Conservation (phyloP, 2,113 vertebrate species). For the Elaphurus davidianus region DNA sequence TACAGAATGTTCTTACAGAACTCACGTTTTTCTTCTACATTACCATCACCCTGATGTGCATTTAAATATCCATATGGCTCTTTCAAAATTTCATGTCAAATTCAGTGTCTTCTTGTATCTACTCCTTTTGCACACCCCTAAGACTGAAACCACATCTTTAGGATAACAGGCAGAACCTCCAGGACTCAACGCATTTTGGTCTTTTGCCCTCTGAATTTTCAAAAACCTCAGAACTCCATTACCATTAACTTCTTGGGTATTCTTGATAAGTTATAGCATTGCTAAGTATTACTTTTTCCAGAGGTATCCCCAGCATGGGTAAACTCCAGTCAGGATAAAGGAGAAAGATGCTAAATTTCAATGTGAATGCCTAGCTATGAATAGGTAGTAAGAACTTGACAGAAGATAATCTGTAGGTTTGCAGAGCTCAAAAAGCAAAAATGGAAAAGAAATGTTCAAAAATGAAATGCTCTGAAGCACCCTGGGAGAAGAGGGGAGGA, state of each 20-base stretch:
- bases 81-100: background rate
- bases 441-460: background rate
- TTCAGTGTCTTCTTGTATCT: background rate
- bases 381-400: background rate
- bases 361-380: background rate
- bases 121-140: background rate
- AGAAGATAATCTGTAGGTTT: background rate
- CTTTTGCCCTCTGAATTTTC: background rate
- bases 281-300: background rate
- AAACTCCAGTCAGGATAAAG: background rate
- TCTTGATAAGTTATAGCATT: background rate
- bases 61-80: background rate
- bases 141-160: background rate
- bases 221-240: background rate
- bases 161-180: background rate
- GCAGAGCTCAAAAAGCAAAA: background rate
- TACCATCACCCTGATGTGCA: background rate
- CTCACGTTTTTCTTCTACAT: background rate
- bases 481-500: background rate
- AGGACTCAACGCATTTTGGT: background rate
- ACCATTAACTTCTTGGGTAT: background rate
- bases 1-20: background rate
- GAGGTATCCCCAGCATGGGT: background rate
- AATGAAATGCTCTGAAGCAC: background rate
- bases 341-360: background rate